Base-by-base conservation (phyloP, 1,140 invertebrate genomes). In the Stegodyphus dumicola region DNA sequence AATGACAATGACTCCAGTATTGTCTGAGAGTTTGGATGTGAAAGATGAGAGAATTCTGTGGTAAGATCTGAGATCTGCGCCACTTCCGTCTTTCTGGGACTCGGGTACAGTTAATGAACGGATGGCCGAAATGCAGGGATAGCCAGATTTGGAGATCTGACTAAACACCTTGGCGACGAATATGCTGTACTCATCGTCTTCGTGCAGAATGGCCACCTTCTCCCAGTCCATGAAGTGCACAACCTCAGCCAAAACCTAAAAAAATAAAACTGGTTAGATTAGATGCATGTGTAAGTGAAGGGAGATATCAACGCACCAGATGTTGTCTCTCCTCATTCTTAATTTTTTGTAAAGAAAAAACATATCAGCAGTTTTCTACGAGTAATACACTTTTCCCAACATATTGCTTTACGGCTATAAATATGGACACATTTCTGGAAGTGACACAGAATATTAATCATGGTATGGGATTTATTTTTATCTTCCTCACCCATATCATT, bases 191-290 rank as follows among this genome's bases (percentile, higher is more conserved):
- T 67, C 85, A 71, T 89, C 89, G 49, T 89, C 88, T 10, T 87
- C 81, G 67, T 90, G 89, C 11, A 91, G 87, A 9, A 90, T 73
- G 53, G 89, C 85, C 17, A 91, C 87, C 65, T 89, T 88, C 65
- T 90, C 87, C 91, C 91, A 91, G 15, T 89, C 66, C 71, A 91
- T 85, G 51, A 88, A 84, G 5, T 89, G 87, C 60, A 90, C 78
- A 0, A 89, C 83, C 71, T 86, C 80, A 15, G 88, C 87, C 7
- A 90, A 87, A 7, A 89, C 89, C 91, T 91, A 83, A 7, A 86
- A 87, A 54, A 73, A 77, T 18, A 75, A 65, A 79, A 60, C 56
- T 10, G 1, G 1, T 60, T 33, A 33, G 33, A 33, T 1, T 33
- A 33, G 3, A 3, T 33, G 1, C 3, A 33, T 1, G 33, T 33